These are phyloP conservation scores for Ginglymostoma cirratum DNA, from an alignment of 2,113 vertebrate genomes.

Conservation along the genomic window DNA sequence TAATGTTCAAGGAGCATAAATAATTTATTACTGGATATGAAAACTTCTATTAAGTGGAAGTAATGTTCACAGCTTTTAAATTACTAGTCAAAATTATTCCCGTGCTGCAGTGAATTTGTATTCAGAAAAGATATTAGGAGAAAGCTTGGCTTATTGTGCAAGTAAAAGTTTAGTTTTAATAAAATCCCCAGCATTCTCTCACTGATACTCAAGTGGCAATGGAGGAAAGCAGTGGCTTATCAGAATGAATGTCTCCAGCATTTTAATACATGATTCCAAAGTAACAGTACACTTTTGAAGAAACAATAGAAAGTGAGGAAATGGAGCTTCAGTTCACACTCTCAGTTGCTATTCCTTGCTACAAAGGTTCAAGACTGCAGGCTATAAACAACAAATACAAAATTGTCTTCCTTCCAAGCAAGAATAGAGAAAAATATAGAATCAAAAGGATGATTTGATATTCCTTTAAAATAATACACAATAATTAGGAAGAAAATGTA, in stretches of 20 bases:
- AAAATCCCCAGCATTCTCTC: background rate
- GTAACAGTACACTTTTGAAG: background rate
- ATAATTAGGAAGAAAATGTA: background rate
- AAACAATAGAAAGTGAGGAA: background rate
- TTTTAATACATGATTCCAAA: background rate
- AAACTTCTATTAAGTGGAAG: background rate
- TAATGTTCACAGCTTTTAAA: background rate
- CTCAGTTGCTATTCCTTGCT: background rate
- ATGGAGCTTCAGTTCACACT: background rate
- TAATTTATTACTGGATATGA: background rate
- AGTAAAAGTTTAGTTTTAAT: background rate
- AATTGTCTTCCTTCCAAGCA: background rate
- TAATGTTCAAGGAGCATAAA: background rate
- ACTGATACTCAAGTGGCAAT: background rate
- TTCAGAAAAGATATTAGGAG: background rate
- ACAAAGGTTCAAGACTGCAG: background rate
- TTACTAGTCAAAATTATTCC: background rate
- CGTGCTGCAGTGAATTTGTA: background rate
- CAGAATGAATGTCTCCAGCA: background rate
- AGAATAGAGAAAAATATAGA: background rate
- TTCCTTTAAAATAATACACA: background rate
- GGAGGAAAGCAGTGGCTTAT: background rate
- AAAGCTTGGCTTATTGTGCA: background rate
- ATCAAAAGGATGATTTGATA: background rate
- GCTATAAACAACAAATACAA: background rate